A percentile compares a stretch with the other conserved stretches of the same genome.
These are phyloP conservation scores for Bufo gargarizans DNA, from an alignment of 2,113 vertebrate species.

Conservation along the genomic window DNA sequence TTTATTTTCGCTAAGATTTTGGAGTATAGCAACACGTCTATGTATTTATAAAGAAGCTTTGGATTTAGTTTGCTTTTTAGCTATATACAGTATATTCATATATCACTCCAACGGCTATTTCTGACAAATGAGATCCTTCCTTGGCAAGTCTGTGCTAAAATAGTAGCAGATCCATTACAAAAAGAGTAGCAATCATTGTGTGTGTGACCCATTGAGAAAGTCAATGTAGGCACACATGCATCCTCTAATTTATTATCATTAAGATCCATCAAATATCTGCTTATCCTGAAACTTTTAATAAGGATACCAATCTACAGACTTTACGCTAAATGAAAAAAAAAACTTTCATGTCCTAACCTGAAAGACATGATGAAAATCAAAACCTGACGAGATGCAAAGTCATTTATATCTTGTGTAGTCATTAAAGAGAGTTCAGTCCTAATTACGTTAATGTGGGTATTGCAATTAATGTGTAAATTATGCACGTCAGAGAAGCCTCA, in stretches of 20 bases:
- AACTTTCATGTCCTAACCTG: not conserved
- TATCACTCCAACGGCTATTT: not conserved
- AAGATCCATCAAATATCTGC: slow-evolving; percentile 11
- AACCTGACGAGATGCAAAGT: not conserved
- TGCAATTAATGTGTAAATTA: slow-evolving; percentile 26
- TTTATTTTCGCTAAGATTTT: not conserved
- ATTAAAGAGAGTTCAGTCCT: slow-evolving; percentile 20
- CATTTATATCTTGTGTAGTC: not conserved
- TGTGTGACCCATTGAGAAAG: not conserved
- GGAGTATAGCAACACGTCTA: not conserved
- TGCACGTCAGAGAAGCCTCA: slow-evolving; percentile 1
- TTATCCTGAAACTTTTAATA: slow-evolving; percentile 21
- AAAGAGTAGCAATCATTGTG: not conserved
- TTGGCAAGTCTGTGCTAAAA: not conserved
- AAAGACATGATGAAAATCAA: slow-evolving; percentile 1
- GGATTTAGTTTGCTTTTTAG: not conserved
- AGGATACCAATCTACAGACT: not conserved
- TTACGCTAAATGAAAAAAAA: not conserved
- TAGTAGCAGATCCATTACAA: not conserved
- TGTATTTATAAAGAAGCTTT: not conserved
- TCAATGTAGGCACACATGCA: not conserved
- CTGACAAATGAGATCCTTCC: not conserved
- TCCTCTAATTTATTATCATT: slow-evolving; percentile 12
- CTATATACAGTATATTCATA: not conserved
- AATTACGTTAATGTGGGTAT: slow-evolving; percentile 24